Conservation (phyloP, 2,888 invertebrate species). For the Trileptium ribeirensis region DNA sequence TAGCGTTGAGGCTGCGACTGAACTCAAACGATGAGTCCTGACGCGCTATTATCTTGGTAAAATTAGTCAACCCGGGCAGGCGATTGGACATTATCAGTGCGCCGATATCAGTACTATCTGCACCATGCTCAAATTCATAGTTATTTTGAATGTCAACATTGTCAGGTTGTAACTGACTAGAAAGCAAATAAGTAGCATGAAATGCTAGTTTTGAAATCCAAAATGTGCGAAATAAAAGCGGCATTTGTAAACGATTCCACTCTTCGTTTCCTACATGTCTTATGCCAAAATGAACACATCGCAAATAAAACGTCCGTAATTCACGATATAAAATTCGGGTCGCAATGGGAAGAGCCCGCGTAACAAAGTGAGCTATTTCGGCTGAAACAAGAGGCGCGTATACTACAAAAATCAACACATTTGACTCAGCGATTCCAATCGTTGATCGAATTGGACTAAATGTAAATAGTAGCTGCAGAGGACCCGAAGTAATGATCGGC, state of each 20-base stretch:
- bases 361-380: background rate
- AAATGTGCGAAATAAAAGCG: background rate
- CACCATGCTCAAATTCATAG: background rate
- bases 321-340: background rate
- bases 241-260: conserved; percentile 8
- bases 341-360: background rate
- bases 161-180: no score
- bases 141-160: background rate
- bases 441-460: no score
- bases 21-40: no score
- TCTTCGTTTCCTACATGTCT: background rate
- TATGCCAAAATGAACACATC: background rate
- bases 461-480: no score
- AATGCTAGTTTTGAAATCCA: background rate
- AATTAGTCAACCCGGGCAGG: background rate
- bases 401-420: no score
- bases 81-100: background rate
- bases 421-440: no score
- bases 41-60: no score
- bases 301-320: background rate
- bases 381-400: background rate
- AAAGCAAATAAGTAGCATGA: background rate
- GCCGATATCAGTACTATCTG: background rate
- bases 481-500: no score
- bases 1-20: background rate